Percentiles rank a stretch among this genome's conserved stretches.
These are phyloP conservation scores for Leuciscus waleckii DNA, from an alignment of 2,797 vertebrate genomes.

Conservation along the genomic window DNA sequence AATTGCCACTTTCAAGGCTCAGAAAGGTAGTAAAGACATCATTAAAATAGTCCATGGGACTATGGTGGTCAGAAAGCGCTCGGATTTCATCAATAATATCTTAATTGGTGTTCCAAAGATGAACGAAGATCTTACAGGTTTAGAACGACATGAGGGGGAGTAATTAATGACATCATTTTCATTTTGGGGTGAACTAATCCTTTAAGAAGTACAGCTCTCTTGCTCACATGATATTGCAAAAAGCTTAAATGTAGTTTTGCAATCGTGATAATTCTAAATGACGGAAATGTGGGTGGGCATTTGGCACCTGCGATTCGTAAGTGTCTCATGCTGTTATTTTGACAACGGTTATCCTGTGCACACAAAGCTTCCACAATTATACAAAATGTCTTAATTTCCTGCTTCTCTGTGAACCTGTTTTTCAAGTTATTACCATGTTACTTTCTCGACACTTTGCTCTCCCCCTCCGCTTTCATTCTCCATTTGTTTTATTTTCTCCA, in stretches of 20 bases:
- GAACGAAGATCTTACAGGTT: too few relatives aligned
- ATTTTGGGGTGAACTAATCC: too few relatives aligned
- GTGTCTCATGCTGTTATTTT: background rate
- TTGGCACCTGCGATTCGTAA: background rate
- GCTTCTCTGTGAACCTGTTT: background rate
- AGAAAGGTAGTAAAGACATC: too few relatives aligned
- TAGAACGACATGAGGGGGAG: too few relatives aligned
- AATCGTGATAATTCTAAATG: background rate
- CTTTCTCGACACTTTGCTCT: slow-evolving; percentile 23
- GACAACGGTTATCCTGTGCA: background rate
- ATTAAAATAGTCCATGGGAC: too few relatives aligned
- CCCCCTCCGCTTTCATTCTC: slow-evolving; percentile 7
- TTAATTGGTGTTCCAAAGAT: too few relatives aligned
- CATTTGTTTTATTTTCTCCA: slow-evolving; percentile 10
- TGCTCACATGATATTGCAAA: background rate
- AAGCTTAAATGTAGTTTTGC: background rate
- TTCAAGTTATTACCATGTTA: background rate
- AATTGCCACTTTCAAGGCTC: too few relatives aligned
- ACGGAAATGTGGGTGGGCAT: background rate
- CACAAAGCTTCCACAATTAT: background rate
- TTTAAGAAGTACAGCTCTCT: background rate
- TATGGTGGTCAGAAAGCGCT: too few relatives aligned
- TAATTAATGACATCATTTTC: too few relatives aligned
- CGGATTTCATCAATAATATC: too few relatives aligned
- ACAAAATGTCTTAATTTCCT: slow-evolving; percentile 5